Evolutionary conservation across 2,113 vertebrate species (phyloP), one percentile per base, ranked within the genome.

Genomic region (Megaleporinus macrocephalus): DNA sequence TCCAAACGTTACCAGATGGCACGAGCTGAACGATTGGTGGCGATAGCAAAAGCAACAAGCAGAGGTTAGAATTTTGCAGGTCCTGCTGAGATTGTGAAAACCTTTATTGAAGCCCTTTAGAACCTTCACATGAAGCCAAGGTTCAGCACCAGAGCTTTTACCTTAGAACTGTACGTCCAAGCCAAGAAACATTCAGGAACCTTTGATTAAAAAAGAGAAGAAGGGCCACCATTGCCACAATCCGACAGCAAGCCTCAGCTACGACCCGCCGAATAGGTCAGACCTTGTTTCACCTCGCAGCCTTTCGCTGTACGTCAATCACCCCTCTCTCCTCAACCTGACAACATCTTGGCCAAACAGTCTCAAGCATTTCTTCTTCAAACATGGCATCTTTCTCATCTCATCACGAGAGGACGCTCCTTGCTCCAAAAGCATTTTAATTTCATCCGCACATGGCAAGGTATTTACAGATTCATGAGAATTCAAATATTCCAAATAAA

Each of bases 401-500:
- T 80, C 68, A 80, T 83, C 68, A 55, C 66, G 63, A 86, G 68
- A 83, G 77, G 80, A 86, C 47, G 65, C 72, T 73, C 77, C 78
- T 81, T 83, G 70, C 73, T 73, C 72, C 73, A 49, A 81, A 86
- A 73, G 78, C 81, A 76, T 86, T 84, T 86, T 86, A 84, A 86
- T 86, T 86, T 86, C 81, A 81, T 77, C 62, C 71, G 68, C 85
- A 83, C 85, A 83, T 86, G 82, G 88, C 86, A 85, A 85, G 85
- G 86, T 89, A 91, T 91, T 94, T 93, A 93, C 91, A 91, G 90
- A 94, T 93, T 91, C 91, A 93, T 92, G 89, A 92, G 88, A 93
- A 94, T 93, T 93, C 90, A 92, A 93, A 94, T 93, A 91, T 92
- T 91, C 88, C 24, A 90, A 93, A 93, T 93, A 93, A 93, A 94